Evolutionary conservation across 2,888 invertebrate species (phyloP).

Genomic region (Coenonympha glycerion): DNA sequence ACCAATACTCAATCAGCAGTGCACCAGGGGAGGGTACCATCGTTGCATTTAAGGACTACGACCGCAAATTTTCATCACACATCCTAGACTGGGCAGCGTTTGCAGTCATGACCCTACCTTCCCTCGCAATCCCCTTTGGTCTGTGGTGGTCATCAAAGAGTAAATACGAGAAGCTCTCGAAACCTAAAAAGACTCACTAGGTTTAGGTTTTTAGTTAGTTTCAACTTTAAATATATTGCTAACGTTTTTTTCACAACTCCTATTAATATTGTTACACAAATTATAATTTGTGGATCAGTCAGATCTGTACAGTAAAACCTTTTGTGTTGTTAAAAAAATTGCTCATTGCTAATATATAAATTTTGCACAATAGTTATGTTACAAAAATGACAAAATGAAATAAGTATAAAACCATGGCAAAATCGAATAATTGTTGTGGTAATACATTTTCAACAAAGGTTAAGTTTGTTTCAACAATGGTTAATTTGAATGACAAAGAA

Average conservation of each 20-base stretch:
- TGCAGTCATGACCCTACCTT: slow-evolving; percentile 96
- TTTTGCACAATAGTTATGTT: no score
- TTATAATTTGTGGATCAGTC: not conserved
- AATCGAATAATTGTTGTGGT: no score
- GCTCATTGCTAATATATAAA: no score
- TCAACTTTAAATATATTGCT: slow-evolving; percentile 36
- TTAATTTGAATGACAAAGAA: slow-evolving; percentile 23
- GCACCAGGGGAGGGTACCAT: slow-evolving; percentile 98
- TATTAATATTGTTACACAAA: not conserved
- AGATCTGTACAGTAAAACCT: no score
- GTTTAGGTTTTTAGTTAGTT: slow-evolving; percentile 33
- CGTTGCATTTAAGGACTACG: slow-evolving; percentile 92
- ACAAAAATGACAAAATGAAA: no score
- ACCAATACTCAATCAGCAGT: slow-evolving; percentile 84
- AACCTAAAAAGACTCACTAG: slow-evolving; percentile 81
- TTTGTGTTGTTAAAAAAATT: no score
- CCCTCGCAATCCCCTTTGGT: slow-evolving; percentile 93
- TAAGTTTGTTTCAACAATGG: no score
- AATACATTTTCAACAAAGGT: no score
- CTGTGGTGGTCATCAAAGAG: slow-evolving; percentile 96
- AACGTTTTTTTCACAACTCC: slow-evolving; percentile 34
- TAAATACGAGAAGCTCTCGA: slow-evolving; percentile 90
- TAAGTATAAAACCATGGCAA: no score
- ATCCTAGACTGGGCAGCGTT: slow-evolving; percentile 98
- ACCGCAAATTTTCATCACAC: slow-evolving; percentile 97